Percentiles rank a stretch among this genome's conserved stretches.
These are phyloP conservation scores for Leptopilina syphax DNA, from an alignment of 2,888 invertebrate species.

Conservation along the genomic window DNA sequence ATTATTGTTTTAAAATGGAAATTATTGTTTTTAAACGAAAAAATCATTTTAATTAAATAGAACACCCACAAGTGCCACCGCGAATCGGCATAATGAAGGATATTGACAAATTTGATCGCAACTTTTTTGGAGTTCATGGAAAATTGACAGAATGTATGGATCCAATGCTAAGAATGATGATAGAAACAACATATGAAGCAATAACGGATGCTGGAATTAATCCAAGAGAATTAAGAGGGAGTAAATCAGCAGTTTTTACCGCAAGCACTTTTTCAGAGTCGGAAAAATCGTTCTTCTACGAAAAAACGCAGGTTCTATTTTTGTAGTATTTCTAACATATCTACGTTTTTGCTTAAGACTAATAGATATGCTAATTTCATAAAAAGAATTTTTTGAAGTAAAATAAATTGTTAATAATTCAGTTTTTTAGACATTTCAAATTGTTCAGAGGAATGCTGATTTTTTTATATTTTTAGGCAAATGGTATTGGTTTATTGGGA, in stretches of 20 bases:
- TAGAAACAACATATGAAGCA: conserved; percentile 54
- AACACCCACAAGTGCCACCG: no score
- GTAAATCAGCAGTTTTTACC: conserved; percentile 49
- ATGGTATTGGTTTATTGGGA: conserved; percentile 52
- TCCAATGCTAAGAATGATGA: conserved; percentile 51
- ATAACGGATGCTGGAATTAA: conserved; percentile 56
- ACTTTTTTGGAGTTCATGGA: conserved; percentile 55
- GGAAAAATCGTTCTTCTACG: conserved; percentile 46
- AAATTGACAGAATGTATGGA: conserved; percentile 53
- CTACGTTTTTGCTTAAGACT: no score
- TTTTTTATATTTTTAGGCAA: conserved; percentile 36
- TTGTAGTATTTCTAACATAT: neutral
- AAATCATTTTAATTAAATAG: no score
- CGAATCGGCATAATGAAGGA: neutral
- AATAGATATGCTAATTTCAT: no score
- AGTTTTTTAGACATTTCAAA: no score
- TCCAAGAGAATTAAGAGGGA: conserved; percentile 49
- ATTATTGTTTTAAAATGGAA: no score
- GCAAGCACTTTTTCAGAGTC: conserved; percentile 53
- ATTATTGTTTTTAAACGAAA: no score
- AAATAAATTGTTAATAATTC: no score
- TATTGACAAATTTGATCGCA: conserved; percentile 52
- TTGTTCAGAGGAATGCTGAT: neutral
- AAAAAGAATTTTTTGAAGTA: no score
- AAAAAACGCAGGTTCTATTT: neutral